Conservation (phyloP, 37 sponge, comb jelly and placozoan genomes). For the Axinella damicornis region DNA sequence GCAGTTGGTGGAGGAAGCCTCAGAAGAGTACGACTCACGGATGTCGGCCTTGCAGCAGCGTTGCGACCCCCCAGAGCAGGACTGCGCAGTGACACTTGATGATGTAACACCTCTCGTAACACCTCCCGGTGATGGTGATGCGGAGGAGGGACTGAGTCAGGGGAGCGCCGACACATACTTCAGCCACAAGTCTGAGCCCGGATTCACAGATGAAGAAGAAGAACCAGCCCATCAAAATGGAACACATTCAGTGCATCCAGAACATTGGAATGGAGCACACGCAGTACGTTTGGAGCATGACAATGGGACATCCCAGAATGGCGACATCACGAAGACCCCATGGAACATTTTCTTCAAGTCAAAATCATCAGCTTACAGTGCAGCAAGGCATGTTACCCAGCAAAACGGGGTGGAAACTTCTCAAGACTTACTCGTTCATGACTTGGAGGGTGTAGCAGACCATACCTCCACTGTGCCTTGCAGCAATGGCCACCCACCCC, state of each 20-base stretch:
- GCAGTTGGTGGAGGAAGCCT: constrained; percentile 49
- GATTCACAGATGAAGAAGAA: background rate
- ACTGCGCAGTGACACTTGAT: no score
- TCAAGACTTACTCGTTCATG: no score
- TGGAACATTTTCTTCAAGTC: no score
- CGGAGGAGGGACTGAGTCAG: background rate
- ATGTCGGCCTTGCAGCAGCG: background rate
- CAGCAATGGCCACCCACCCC: background rate
- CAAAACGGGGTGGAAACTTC: no score
- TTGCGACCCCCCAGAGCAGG: background rate
- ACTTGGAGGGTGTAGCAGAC: no score
- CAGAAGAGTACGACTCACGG: constrained; percentile 37
- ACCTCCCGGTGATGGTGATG: background rate
- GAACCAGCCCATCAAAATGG: background rate
- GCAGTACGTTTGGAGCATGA: background rate
- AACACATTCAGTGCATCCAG: background rate
- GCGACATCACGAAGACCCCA: no score
- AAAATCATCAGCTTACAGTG: no score
- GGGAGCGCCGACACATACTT: no score
- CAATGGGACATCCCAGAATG: no score
- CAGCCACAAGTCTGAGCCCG: background rate
- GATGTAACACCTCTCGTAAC: background rate
- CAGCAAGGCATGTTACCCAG: no score
- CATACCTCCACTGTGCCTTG: background rate
- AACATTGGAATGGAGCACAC: background rate